These are phyloP conservation scores for Elaeidobius kamerunicus DNA, from an alignment of 2,888 invertebrate species.

Conservation along the genomic window DNA sequence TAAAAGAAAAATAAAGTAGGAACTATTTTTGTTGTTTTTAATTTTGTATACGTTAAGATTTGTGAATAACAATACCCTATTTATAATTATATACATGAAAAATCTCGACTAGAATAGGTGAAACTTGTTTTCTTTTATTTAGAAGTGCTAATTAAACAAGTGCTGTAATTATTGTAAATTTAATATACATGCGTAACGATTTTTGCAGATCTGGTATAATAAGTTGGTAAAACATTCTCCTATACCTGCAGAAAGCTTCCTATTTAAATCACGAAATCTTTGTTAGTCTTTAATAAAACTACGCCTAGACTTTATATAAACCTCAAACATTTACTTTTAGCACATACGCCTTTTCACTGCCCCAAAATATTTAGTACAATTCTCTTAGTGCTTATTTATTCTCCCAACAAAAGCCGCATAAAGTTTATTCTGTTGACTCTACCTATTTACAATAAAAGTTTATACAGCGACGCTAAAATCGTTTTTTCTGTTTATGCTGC, in stretches of 20 bases:
- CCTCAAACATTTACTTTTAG: conserved; percentile 29
- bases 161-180: too few relatives aligned
- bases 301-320: conserved; percentile 15
- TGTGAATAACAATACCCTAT: too few relatives aligned
- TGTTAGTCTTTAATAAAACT: conserved; percentile 13
- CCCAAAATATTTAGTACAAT: conserved; percentile 20
- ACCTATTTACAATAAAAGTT: conserved; percentile 30
- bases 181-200: too few relatives aligned
- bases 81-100: too few relatives aligned
- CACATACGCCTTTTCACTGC: conserved; percentile 22
- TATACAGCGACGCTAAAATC: conserved; percentile 29
- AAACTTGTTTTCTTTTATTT: too few relatives aligned
- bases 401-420: conserved; percentile 24
- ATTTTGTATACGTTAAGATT: too few relatives aligned
- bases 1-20: too few relatives aligned
- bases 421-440: conserved; percentile 27
- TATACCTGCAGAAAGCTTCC: too few relatives aligned
- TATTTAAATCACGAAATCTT: conserved; percentile 17
- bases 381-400: conserved; percentile 28
- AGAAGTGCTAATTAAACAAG: too few relatives aligned
- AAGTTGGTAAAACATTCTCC: background rate
- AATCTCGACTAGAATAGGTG: too few relatives aligned
- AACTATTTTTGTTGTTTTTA: too few relatives aligned
- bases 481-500: conserved; percentile 28
- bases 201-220: too few relatives aligned